Evolutionary conservation across 1,140 invertebrate species (phyloP).

Genomic region (Halesus radiatus): DNA sequence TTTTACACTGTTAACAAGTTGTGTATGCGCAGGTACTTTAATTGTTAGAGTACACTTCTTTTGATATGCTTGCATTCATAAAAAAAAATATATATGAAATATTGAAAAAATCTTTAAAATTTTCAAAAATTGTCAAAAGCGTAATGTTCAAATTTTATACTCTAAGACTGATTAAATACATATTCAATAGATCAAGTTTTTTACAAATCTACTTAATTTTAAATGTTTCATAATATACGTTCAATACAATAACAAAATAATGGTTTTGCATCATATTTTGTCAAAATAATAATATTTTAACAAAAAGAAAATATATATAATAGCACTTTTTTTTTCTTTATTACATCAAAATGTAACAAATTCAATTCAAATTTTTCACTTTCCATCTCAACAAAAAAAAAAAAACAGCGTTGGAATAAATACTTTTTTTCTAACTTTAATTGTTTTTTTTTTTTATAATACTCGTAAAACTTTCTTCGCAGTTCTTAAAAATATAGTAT

Average conservation of each 20-base stretch:
- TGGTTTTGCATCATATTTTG: too few relatives aligned
- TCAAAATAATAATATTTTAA: too few relatives aligned
- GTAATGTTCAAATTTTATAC: neutral
- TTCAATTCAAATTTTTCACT: too few relatives aligned
- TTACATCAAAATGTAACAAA: too few relatives aligned
- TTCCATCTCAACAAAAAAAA: constrained; percentile 6
- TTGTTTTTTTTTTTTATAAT: neutral
- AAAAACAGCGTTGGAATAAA: constrained; percentile 31
- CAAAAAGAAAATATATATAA: too few relatives aligned
- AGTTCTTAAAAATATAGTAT: neutral
- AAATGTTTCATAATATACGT: too few relatives aligned
- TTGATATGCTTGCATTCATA: constrained; percentile 17
- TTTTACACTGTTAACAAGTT: neutral
- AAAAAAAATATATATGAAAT: neutral
- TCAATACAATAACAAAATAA: too few relatives aligned
- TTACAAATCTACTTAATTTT: too few relatives aligned
- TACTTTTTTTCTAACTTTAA: constrained; percentile 11
- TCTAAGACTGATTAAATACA: too few relatives aligned
- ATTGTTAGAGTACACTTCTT: neutral
- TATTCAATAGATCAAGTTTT: too few relatives aligned
- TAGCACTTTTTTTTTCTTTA: neutral
- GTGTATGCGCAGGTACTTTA: too few relatives aligned
- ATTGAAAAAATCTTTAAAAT: neutral
- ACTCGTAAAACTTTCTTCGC: neutral
- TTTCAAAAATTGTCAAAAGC: constrained; percentile 5